Evolutionary conservation across 2,113 vertebrate genomes (phyloP).

Genomic region (Gallinago media): DNA sequence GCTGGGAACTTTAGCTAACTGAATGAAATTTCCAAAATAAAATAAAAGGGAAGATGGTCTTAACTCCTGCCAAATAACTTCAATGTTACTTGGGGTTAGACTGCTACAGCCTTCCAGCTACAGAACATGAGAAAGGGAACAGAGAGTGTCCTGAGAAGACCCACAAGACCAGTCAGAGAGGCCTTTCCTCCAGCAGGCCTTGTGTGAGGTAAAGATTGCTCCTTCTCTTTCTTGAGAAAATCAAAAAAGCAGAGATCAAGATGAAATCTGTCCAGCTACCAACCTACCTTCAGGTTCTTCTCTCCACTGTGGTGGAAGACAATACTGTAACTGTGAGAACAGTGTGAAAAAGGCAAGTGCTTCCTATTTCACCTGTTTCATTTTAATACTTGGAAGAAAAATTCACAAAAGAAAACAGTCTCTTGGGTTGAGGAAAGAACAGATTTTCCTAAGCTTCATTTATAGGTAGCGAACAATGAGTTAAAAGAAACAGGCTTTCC

Average conservation of each 20-base stretch:
- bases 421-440: not conserved
- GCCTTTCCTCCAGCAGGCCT: not conserved
- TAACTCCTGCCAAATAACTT: not conserved
- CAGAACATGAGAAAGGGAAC: not conserved
- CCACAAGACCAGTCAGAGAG: not conserved
- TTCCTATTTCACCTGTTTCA: not conserved
- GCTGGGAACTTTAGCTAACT: not conserved
- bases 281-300: not conserved
- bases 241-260: not conserved
- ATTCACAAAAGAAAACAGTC: not conserved
- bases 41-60: not conserved
- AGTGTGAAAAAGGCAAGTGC: not conserved
- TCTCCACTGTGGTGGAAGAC: not conserved
- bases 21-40: not conserved
- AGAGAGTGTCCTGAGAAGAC: not conserved
- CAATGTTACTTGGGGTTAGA: not conserved
- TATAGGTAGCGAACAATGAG: not conserved
- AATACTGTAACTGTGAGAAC: not conserved
- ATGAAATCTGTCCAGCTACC: not conserved
- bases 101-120: not conserved
- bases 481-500: not conserved
- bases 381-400: not conserved
- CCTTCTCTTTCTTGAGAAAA: not conserved
- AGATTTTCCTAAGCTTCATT: not conserved
- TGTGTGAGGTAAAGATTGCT: not conserved